These are phyloP conservation scores for Nomada ruficornis DNA, from an alignment of 2,888 invertebrate species.

Conservation along the genomic window DNA sequence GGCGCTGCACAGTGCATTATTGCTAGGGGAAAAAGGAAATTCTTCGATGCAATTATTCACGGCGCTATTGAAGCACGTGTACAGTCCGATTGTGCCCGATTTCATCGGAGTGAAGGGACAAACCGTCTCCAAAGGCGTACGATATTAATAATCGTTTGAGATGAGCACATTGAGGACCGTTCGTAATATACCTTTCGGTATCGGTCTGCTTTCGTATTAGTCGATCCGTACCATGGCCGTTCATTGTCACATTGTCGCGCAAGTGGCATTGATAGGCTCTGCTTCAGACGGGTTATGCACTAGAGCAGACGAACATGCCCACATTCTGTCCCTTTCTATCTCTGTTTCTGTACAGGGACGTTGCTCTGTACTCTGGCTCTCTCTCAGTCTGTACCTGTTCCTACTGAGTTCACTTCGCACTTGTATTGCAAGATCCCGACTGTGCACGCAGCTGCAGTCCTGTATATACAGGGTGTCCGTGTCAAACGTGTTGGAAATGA, in stretches of 20 bases:
- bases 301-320: constrained; percentile 40
- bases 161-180: constrained; percentile 64
- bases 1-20: too few relatives aligned
- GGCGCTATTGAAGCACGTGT: background rate
- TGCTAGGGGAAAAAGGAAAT: background rate
- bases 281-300: constrained; percentile 54
- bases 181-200: constrained; percentile 67
- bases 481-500: background rate
- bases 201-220: constrained; percentile 73
- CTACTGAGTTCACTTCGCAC: constrained; percentile 60
- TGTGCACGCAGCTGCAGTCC: constrained; percentile 43
- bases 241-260: constrained; percentile 74
- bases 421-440: constrained; percentile 51
- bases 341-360: background rate
- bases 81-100: constrained; percentile 44
- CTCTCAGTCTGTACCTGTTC: constrained; percentile 11
- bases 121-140: constrained; percentile 44
- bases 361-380: background rate
- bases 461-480: constrained; percentile 18
- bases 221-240: constrained; percentile 67
- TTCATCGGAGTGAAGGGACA: constrained; percentile 66
- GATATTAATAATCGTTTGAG: constrained; percentile 72
- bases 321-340: constrained; percentile 11
- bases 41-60: background rate
- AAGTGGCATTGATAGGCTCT: constrained; percentile 73